A percentile compares a stretch with the other conserved stretches of the same genome.
These are phyloP conservation scores for Nomada goodeniana DNA, from an alignment of 2,888 invertebrate species.

Conservation along the genomic window DNA sequence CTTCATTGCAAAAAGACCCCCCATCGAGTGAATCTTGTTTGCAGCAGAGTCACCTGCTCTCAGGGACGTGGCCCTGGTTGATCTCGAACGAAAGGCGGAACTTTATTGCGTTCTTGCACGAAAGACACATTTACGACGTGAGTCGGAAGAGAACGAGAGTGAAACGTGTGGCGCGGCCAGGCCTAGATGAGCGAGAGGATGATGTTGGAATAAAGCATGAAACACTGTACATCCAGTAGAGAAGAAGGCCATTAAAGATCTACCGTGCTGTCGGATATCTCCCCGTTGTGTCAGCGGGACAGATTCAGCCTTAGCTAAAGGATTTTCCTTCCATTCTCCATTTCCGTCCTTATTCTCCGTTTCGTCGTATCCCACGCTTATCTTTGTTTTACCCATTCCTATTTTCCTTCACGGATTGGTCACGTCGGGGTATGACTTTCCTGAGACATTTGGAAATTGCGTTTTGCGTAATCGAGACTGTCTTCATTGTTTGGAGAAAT, in stretches of 20 bases:
- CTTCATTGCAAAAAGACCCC: constrained; percentile 67
- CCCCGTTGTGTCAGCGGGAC: constrained; percentile 66
- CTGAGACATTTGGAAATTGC: constrained; percentile 4
- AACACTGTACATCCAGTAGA: constrained; percentile 66
- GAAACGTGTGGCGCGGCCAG: constrained; percentile 50
- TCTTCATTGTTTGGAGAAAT: not conserved
- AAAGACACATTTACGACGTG: constrained; percentile 68
- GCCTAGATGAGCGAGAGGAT: constrained; percentile 16
- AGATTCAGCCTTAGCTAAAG: constrained; percentile 57
- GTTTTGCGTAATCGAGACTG: constrained; percentile 7
- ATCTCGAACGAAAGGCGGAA: constrained; percentile 54
- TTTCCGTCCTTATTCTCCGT: not conserved
- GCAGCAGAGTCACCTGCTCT: constrained; percentile 73
- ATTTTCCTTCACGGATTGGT: constrained; percentile 21
- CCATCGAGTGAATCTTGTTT: constrained; percentile 70
- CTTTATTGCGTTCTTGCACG: constrained; percentile 65
- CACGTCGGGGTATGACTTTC: constrained; percentile 33
- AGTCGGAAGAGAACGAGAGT: constrained; percentile 67
- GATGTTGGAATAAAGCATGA: constrained; percentile 65
- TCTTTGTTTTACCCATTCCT: constrained; percentile 28
- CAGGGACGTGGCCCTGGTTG: constrained; percentile 60
- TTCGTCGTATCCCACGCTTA: constrained; percentile 2
- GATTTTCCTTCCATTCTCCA: constrained; percentile 54
- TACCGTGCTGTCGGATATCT: constrained; percentile 64
- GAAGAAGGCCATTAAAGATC: constrained; percentile 72